A percentile compares a stretch with the other conserved stretches of the same genome.
Evolutionary conservation across 2,113 vertebrate species (phyloP).

Genomic region (Phodopus roborovskii): DNA sequence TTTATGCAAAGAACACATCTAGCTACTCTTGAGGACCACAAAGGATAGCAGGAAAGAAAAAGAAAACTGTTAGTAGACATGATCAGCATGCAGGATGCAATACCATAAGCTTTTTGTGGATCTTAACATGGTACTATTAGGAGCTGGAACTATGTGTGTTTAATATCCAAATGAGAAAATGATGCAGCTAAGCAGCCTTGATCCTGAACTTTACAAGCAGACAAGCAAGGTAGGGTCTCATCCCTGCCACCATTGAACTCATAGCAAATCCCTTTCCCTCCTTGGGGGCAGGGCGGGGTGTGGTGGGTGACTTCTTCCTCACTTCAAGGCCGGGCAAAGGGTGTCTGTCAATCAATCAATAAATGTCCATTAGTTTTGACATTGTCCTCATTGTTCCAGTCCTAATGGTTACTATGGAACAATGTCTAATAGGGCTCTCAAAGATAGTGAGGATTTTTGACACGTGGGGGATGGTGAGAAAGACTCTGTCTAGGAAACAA

Average conservation of each 20-base stretch:
- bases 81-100: not conserved
- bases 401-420: not conserved
- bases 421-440: accelerated
- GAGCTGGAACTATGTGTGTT: not conserved
- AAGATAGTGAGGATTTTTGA: constrained; percentile 44
- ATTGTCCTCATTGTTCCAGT: not conserved
- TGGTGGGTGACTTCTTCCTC: not conserved
- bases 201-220: not conserved
- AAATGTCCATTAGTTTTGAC: not conserved
- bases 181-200: accelerated
- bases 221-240: accelerated
- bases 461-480: not conserved
- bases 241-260: not conserved
- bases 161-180: not conserved
- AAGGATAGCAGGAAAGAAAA: not conserved
- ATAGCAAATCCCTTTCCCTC: not conserved
- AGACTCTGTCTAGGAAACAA: constrained; percentile 55
- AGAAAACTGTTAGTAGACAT: not conserved
- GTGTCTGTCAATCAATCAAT: not conserved
- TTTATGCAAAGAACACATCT: not conserved
- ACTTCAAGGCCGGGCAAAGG: not conserved
- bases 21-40: not conserved
- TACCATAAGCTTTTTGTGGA: accelerated
- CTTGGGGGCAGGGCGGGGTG: accelerated
- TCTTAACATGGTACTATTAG: not conserved